Evolutionary conservation across 2,113 vertebrate species (phyloP).

Genomic region (Willisornis vidua): DNA sequence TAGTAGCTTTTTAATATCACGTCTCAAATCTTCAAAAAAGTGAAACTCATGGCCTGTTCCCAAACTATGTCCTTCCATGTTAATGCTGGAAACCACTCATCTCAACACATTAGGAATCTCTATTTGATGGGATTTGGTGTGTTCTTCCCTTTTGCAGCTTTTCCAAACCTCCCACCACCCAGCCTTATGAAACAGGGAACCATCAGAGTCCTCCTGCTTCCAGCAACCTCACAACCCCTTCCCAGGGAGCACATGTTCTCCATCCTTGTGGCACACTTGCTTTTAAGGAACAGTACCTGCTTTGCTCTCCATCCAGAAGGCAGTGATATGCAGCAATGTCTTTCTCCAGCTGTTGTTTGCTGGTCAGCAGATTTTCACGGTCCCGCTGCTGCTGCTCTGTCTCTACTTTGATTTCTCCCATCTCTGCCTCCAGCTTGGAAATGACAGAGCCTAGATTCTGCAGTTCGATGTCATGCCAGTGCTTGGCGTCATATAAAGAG

Average conservation of each 20-base stretch:
- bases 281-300: conserved; percentile 62
- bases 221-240: background rate
- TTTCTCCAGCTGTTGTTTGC: conserved; percentile 85
- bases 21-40: background rate
- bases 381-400: conserved; percentile 85
- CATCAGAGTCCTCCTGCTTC: background rate
- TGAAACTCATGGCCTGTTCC: background rate
- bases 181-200: background rate
- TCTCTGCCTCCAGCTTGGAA: conserved; percentile 88
- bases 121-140: background rate
- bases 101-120: background rate
- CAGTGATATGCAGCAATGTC: conserved; percentile 86
- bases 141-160: background rate
- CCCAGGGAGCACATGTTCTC: background rate
- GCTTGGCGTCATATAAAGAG: conserved; percentile 85
- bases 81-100: background rate
- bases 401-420: conserved; percentile 82
- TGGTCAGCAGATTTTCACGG: conserved; percentile 80
- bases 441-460: conserved; percentile 91
- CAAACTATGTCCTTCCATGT: fast-evolving
- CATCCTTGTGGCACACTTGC: background rate
- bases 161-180: background rate
- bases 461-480: conserved; percentile 92
- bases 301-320: conserved; percentile 89
- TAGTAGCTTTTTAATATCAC: background rate